Conservation (phyloP, 2,113 vertebrate species). For the Cyprinus carpio region DNA sequence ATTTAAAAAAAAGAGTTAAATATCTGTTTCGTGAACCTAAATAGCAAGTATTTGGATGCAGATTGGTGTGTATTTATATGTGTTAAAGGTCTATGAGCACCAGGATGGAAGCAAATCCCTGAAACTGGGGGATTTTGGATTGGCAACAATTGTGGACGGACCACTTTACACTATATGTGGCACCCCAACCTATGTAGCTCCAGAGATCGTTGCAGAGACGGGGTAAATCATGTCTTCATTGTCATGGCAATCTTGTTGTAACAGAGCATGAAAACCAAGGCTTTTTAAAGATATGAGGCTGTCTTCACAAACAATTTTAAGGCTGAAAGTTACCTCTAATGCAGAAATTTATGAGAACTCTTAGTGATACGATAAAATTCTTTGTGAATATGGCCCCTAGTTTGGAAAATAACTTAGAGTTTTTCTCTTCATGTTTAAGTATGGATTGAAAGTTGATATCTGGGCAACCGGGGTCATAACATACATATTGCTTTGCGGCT, state of each 20-base stretch:
- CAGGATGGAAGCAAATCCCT: slow-evolving; percentile 93
- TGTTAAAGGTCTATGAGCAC: slow-evolving; percentile 91
- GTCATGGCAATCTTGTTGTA: neutral
- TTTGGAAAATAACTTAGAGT: neutral
- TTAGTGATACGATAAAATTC: too few relatives aligned
- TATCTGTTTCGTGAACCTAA: neutral
- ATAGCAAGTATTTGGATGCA: neutral
- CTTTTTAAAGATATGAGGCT: neutral
- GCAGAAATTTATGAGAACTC: too few relatives aligned
- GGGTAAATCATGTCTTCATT: slow-evolving; percentile 73
- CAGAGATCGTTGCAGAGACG: slow-evolving; percentile 94
- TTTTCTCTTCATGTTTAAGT: slow-evolving; percentile 70
- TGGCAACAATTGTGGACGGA: slow-evolving; percentile 93
- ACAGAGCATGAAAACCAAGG: neutral
- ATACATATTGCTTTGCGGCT: slow-evolving; percentile 96
- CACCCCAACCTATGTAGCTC: slow-evolving; percentile 96
- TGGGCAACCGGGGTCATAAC: slow-evolving; percentile 98
- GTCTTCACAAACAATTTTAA: neutral
- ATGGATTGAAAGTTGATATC: slow-evolving; percentile 96
- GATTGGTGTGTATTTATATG: neutral
- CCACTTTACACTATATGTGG: slow-evolving; percentile 93
- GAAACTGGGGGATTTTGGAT: slow-evolving; percentile 94
- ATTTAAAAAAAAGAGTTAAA: neutral
- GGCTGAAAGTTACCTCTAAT: too few relatives aligned
- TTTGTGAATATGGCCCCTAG: neutral